Evolutionary conservation across 2,888 invertebrate species (phyloP), one percentile per base, ranked within the genome.

Genomic region (Nowickia ferox): DNA sequence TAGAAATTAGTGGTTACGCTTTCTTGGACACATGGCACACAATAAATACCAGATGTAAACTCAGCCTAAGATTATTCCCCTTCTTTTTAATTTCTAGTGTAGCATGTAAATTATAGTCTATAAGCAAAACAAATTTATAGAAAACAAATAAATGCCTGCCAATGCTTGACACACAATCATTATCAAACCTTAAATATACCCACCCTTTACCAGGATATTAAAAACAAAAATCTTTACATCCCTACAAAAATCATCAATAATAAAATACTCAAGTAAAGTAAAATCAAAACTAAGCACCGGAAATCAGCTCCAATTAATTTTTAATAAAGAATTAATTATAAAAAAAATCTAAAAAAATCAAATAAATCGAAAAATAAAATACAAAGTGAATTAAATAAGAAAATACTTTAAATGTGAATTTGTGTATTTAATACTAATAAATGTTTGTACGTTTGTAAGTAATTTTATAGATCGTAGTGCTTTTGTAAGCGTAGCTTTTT

Each of bases 251-350:
- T 19, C 61, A 72, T 61, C 51, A 74, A 11, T 38, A 51, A 17
- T 38, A 81, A 68, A 71, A 57, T 46, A 59, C 15, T 69, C 30
- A 69, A 30, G n/a, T 66, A 66, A 66, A 22, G 53, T 77, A 72
- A 57, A 78, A 74, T 51, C 46, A 78, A 84, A 84, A 74, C 42
- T 61, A 74, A 83, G 86, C 87, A 87, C 88, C 88, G 88, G 87
- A 84, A 88, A 86, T 87, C 88, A 87, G 86, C 89, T 89, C 88
- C 89, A 89, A 88, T 89, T 88, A 87, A 80, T 74, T 81, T 84
- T 85, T 85, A 87, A 84, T 87, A 85, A 85, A 71, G 4, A 71
- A 79, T 63, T 87, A 88, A 88, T 86, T 78, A 75, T 87, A 89
- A 88, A 84, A 78, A 71, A 82, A 69, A 84, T 63, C 48, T 71